These are phyloP conservation scores for Carollia perspicillata DNA, from an alignment of 2,113 vertebrate species.

Conservation along the genomic window DNA sequence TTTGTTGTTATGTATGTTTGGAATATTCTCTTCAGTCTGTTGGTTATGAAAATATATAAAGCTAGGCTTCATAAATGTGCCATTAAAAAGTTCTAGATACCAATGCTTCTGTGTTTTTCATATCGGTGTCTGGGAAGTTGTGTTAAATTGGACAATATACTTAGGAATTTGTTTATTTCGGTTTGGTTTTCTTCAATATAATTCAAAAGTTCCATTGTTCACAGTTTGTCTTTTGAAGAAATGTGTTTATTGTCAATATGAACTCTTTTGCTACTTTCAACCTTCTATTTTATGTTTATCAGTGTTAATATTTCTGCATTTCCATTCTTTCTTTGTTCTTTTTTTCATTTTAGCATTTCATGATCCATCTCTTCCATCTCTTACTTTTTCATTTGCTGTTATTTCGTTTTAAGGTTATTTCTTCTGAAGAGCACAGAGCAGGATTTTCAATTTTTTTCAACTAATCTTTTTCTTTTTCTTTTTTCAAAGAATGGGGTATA, in stretches of 20 bases:
- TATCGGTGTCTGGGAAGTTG: background rate
- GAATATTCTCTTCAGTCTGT: background rate
- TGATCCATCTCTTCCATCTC: background rate
- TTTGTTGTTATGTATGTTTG: background rate
- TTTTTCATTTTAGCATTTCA: background rate
- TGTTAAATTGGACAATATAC: background rate
- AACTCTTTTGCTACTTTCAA: background rate
- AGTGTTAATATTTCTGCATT: background rate
- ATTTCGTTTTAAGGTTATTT: background rate
- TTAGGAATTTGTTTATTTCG: background rate
- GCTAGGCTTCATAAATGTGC: background rate
- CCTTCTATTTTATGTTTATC: background rate
- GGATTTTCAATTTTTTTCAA: background rate
- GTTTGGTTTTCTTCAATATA: background rate
- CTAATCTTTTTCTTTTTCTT: background rate
- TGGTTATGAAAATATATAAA: background rate
- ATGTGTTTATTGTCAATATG: background rate
- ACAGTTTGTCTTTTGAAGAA: background rate
- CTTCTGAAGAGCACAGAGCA: background rate
- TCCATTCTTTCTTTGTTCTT: background rate
- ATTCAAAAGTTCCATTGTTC: constrained; percentile 15
- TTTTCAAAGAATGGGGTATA: background rate
- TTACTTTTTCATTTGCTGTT: background rate
- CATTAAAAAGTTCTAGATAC: background rate
- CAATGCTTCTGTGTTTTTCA: background rate